These are phyloP conservation scores for Leptodactylus fuscus DNA, from an alignment of 2,113 vertebrate species.

Conservation along the genomic window DNA sequence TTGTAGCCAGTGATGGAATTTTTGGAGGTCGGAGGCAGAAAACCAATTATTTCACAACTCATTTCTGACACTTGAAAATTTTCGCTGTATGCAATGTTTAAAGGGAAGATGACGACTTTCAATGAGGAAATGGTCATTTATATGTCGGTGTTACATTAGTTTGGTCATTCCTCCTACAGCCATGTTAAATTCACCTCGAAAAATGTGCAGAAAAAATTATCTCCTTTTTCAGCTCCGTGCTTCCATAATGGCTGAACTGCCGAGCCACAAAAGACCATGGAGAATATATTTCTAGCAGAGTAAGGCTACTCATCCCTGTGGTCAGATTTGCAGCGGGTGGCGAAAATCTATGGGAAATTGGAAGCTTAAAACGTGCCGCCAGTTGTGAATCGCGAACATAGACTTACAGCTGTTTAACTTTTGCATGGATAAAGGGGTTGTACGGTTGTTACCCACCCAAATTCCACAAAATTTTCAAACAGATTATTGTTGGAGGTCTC, in stretches of 20 bases:
- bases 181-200: background rate
- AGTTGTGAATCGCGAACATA: no score
- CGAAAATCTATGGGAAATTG: no score
- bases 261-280: no score
- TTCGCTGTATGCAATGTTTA: background rate
- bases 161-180: background rate
- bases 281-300: no score
- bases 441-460: no score
- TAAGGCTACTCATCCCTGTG: no score
- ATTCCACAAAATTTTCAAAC: no score
- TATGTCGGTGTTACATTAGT: background rate
- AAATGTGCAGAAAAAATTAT: background rate
- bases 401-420: no score
- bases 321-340: no score
- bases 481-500: no score
- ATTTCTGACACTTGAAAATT: background rate
- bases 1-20: background rate
- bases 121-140: background rate
- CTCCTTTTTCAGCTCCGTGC: background rate
- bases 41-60: background rate
- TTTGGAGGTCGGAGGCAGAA: slow-evolving; percentile 8
- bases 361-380: no score
- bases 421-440: no score
- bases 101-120: background rate
- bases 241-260: background rate